Conservation (phyloP, 2,888 invertebrate genomes). For the Drosophila peninsularis region DNA sequence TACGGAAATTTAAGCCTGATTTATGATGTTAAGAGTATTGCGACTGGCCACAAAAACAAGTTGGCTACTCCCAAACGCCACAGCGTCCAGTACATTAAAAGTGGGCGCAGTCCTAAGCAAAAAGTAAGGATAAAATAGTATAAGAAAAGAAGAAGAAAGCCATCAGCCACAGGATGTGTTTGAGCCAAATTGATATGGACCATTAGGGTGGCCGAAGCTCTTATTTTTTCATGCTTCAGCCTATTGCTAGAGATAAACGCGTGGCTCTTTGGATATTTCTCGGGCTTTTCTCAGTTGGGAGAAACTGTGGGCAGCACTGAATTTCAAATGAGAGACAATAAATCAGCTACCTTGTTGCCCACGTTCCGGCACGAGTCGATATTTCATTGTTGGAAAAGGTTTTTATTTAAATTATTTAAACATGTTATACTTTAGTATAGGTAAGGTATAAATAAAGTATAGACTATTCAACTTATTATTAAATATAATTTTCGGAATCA, state of each 20-base stretch:
- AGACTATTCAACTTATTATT: neutral
- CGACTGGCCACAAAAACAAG: constrained; percentile 52
- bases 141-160: constrained; percentile 33
- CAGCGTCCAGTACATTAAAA: constrained; percentile 56
- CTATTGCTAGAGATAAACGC: constrained; percentile 40
- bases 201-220: constrained; percentile 74
- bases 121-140: constrained; percentile 44
- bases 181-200: constrained; percentile 80
- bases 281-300: neutral
- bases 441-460: neutral
- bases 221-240: constrained; percentile 27
- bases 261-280: constrained; percentile 16
- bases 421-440: neutral
- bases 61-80: constrained; percentile 37
- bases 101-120: constrained; percentile 42
- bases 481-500: neutral
- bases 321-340: constrained; percentile 3
- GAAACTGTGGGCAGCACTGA: constrained; percentile 12
- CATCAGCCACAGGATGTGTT: constrained; percentile 64
- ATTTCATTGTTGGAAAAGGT: neutral
- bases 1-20: constrained; percentile 82
- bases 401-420: neutral
- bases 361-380: neutral
- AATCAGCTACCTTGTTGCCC: constrained; percentile 3
- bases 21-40: constrained; percentile 75